Base-by-base conservation (phyloP, 2,113 vertebrate genomes). In the Catharus fuscescens region DNA sequence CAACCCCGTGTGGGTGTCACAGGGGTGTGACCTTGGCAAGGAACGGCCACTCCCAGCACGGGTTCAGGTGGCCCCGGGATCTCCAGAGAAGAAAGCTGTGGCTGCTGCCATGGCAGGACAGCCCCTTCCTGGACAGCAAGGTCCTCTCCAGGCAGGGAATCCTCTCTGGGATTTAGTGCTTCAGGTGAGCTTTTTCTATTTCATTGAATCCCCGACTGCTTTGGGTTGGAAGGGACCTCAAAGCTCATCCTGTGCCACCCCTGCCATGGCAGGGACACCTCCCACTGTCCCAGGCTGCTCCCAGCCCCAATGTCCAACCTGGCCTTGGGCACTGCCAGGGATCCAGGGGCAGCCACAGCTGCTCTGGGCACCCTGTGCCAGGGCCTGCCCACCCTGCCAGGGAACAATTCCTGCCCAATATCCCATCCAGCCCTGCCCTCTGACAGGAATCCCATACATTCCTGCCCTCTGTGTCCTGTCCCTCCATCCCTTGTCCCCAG, bases 61-160 rank as follows among this genome's bases (percentile, higher is more conserved):
- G 2, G 14, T 4, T 59, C 44, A 36, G 52, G n/a, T 0, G 8
- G 21, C 2, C 2, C 42, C 2, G 4, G 17, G 8, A 5, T 5
- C 50, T n/a, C 0, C 0, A 2, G 52, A 40, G 40, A 4, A 25
- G 1, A 14, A 42, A 26, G 29, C 54, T 31, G 44, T 0, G 2
- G 42, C 42, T 1, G 9, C 44, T 89, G 25, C 67, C 56, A 5
- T 0, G 12, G 40, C 60, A 65, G 40, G 47, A 78, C 69, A 91
- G 38, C 11, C 31, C 54, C 50, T 20, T 21, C 36, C 72, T 18
- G 64, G 60, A 15, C 45, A 72, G 14, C 8, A 4, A 26, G 28
- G 17, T 52, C 50, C 38, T 42, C 28, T 60, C 31, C 7, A 10
- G 42, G 47, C 10, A 34, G 81, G 88, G 56, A 94, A 80, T 4